Evolutionary conservation across 2,888 invertebrate species (phyloP), one percentile per base, ranked within the genome.

Genomic region (Scaeva pyrastri): DNA sequence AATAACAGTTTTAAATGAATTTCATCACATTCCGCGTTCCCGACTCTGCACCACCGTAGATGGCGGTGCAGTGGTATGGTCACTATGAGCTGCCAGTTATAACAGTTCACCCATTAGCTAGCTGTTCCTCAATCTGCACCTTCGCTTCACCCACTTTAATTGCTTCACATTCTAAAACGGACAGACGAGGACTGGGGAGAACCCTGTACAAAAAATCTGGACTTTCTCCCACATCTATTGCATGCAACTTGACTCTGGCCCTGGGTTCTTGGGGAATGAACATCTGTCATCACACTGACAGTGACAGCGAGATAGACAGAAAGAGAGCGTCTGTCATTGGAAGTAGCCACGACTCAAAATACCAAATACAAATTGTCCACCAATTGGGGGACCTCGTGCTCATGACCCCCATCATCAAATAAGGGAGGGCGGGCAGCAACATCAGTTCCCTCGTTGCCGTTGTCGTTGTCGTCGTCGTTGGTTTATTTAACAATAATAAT

Each of bases 321-420:
- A 19, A 62, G 41, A 55, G 12, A 16, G n/a, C 55, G 64, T 19
- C 56, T 52, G 72, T 85, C 80, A 86, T 64, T 81, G 74, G 82
- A 86, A 64, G 70, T 86, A 82, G 64, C 82, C 86, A 86, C 82
- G 71, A 82, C 86, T 86, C 81, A 86, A 86, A 86, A 86, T 78
- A 86, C 26, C 26, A 76, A 36, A 68, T 36, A 83, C 62, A 70
- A 86, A 81, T 86, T 77, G 85, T 66, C 60, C 55, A 60, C 41
- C 60, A 43, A 62, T 56, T n/a, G 58, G 55, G 19, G 60, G 71
- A 78, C 66, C 76, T 41, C 64, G 23, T 74, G 74, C 76, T 80
- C 73, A 56, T 77, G 86, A 86, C 86, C 86, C 60, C 60, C 8
- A 58, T 56, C 56, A 74, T 66, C 7, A 8, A 8, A 11, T n/a